Evolutionary conservation across 2,113 vertebrate species (phyloP).

Genomic region (Odocoileus virginianus): DNA sequence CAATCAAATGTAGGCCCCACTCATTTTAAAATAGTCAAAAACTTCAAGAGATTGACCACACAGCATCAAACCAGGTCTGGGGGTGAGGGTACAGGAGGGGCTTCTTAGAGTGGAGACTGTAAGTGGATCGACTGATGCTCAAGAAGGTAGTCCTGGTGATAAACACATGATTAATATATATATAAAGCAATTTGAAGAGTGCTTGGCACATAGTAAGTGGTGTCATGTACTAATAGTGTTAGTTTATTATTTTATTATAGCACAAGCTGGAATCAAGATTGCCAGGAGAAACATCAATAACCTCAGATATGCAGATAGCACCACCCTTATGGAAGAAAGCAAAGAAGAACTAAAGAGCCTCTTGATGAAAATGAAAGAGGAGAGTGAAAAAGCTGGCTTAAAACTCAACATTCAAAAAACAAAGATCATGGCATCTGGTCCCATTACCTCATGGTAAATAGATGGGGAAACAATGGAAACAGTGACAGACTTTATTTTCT

Average conservation of each 20-base stretch:
- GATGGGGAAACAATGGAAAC: not conserved
- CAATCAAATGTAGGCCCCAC: not conserved
- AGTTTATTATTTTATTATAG: not conserved
- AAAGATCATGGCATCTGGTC: not conserved
- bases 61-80: not conserved
- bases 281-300: not conserved
- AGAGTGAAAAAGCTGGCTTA: not conserved
- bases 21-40: not conserved
- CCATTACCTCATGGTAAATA: not conserved
- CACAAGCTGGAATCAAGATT: not conserved
- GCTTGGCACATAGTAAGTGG: not conserved
- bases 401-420: not conserved
- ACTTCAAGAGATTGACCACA: not conserved
- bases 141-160: not conserved
- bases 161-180: not conserved
- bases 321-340: not conserved
- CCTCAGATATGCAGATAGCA: not conserved
- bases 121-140: accelerated
- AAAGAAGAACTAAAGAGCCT: not conserved
- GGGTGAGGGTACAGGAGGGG: not conserved
- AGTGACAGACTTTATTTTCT: not conserved
- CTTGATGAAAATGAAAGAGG: not conserved
- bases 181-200: not conserved
- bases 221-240: not conserved
- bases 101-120: not conserved